These are phyloP conservation scores for Eupsilia transversa DNA, from an alignment of 2,888 invertebrate species.

Conservation along the genomic window DNA sequence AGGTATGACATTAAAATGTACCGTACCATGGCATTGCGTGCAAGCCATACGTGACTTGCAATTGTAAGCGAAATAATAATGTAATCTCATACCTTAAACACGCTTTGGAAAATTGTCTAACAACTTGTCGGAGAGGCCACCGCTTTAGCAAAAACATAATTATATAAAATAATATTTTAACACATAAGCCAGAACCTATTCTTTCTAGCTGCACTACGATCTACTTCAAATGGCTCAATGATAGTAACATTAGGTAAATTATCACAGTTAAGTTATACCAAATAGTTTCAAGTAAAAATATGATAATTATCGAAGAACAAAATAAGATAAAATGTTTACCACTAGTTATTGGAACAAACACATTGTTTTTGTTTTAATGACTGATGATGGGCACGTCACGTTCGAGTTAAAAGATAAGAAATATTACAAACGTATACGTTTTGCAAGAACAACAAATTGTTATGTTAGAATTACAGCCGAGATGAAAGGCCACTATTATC, in stretches of 20 bases:
- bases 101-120: slow-evolving; percentile 68
- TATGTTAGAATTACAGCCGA: slow-evolving; percentile 13
- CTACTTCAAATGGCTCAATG: slow-evolving; percentile 19
- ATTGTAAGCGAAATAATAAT: slow-evolving; percentile 22
- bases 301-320: slow-evolving; percentile 14
- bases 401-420: slow-evolving; percentile 44
- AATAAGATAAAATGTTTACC: slow-evolving; percentile 39
- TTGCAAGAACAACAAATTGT: slow-evolving; percentile 33
- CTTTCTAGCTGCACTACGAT: not conserved
- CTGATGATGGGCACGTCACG: slow-evolving; percentile 12
- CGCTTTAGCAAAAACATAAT: slow-evolving; percentile 48
- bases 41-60: slow-evolving; percentile 18
- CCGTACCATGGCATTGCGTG: not conserved
- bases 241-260: slow-evolving; percentile 19
- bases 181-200: not conserved
- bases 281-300: slow-evolving; percentile 12
- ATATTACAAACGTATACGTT: slow-evolving; percentile 24
- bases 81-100: slow-evolving; percentile 73
- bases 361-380: slow-evolving; percentile 43
- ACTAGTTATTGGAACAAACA: slow-evolving; percentile 40
- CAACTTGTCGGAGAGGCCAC: slow-evolving; percentile 26
- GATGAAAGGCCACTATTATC: not conserved
- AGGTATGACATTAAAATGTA: slow-evolving; percentile 21
- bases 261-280: not conserved
- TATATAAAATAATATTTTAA: not conserved